A percentile compares a stretch with the other conserved stretches of the same genome.
These are phyloP conservation scores for Pocillopora damicornis DNA, from an alignment of 64 coral and sea anemone genomes.

Conservation along the genomic window DNA sequence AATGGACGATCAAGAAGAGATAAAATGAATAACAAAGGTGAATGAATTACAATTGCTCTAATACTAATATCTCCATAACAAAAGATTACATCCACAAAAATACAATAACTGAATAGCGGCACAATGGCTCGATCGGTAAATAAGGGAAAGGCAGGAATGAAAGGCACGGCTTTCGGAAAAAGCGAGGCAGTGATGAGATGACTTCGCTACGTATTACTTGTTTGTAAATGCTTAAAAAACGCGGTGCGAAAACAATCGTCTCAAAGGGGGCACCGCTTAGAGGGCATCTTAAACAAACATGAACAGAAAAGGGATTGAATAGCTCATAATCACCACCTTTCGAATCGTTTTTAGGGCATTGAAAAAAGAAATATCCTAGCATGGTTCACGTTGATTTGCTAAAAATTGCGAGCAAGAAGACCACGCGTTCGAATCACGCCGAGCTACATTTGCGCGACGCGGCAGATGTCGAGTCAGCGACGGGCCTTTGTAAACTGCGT, in stretches of 20 bases:
- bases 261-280: conserved; percentile 83
- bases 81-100: conserved; percentile 83
- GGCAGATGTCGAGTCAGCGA: conserved; percentile 44
- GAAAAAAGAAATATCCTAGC: background rate
- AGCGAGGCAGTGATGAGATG: conserved; percentile 68
- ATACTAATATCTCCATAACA: conserved; percentile 96
- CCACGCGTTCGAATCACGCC: background rate
- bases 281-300: conserved; percentile 63
- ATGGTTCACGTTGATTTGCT: background rate
- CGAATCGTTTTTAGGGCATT: background rate
- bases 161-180: conserved; percentile 71
- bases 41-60: conserved; percentile 94
- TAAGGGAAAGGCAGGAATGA: conserved; percentile 66
- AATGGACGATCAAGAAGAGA: conserved; percentile 97
- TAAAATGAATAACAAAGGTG: conserved; percentile 93
- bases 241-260: conserved; percentile 66
- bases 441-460: conserved; percentile 25
- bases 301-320: conserved; percentile 34
- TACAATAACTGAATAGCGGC: conserved; percentile 88
- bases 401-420: conserved; percentile 4
- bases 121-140: conserved; percentile 68
- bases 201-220: conserved; percentile 45
- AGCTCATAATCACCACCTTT: conserved; percentile 23
- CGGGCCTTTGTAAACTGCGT: conserved; percentile 52
- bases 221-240: conserved; percentile 90